Evolutionary conservation across 1,140 invertebrate genomes (phyloP), one percentile per base, ranked within the genome.

Genomic region (Oncopodura yosiiana): DNA sequence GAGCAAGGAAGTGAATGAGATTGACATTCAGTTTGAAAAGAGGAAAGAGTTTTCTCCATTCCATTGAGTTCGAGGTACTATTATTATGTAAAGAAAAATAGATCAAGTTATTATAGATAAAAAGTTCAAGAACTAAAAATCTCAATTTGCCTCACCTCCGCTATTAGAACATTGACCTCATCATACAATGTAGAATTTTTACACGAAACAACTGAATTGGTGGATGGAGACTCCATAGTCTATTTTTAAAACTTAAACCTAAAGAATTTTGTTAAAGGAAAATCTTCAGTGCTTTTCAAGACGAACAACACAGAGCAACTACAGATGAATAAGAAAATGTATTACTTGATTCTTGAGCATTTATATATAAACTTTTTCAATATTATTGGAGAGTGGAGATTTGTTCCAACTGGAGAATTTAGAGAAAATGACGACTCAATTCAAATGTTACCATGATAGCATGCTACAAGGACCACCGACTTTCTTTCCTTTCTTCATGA

Each of bases 61-160:
- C 62, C 62, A 44, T 61, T 64, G 5, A 60, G 12, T 26, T 61
- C 55, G 26, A 64, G 27, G 21, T 62, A 62, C 52, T 58, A 12
- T 34, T 9, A 45, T 45, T 9, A 11, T 18, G 9, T 8, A 9
- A 12, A 45, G 9, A 45, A 21, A 11, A 24, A 41, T 8, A 41
- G 8, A 12, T n/a, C 18, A 6, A 6, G 18, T 41, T 41, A 41
- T 9, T 41, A 6, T 6, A 41, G 6, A 12, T 41, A 41, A 41
- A 9, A 12, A 12, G 18, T 9, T 18, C 6, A 41, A n/a, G 5
- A 18, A 8, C 18, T 9, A 41, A 41, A 41, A 8, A 19, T 41
- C 6, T 5, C 3, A 16, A 4, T 30, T 48, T 27, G 5, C 4
- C 18, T 52, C 21, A 53, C 51, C 51, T 53, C 51, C 3, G 23